A percentile compares a stretch with the other conserved stretches of the same genome.
These are phyloP conservation scores for Rhinolophus ferrumequinum DNA, from an alignment of 2,113 vertebrate species.

Conservation along the genomic window DNA sequence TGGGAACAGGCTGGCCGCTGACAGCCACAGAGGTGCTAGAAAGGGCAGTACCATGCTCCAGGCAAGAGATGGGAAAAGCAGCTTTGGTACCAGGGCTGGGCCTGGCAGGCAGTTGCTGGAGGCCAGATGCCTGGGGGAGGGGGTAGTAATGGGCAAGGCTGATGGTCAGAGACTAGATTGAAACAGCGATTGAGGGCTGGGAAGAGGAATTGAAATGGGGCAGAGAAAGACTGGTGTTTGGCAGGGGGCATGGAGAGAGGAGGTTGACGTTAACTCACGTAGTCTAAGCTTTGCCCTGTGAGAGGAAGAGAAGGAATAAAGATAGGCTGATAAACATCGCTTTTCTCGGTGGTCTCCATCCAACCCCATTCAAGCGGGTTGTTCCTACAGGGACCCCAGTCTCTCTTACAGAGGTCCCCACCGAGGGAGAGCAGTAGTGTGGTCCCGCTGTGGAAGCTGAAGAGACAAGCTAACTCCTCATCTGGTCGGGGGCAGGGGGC, in stretches of 20 bases:
- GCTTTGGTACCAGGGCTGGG: background rate
- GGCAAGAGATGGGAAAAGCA: background rate
- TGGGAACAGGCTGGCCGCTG: background rate
- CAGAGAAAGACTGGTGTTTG: background rate
- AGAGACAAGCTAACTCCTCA: background rate
- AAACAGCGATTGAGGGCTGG: background rate
- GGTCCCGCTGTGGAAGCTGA: background rate
- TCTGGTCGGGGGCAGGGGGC: no score
- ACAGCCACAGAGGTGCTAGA: background rate
- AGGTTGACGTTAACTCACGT: background rate
- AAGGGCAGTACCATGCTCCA: background rate
- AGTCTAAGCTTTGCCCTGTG: background rate
- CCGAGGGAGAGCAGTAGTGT: background rate
- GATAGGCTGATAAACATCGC: background rate
- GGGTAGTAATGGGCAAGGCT: background rate
- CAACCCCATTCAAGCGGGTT: background rate
- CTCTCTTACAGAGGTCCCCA: background rate
- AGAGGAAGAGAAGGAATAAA: background rate
- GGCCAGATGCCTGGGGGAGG: background rate
- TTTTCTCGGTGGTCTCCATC: background rate
- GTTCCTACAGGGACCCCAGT: background rate
- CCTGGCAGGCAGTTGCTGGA: background rate
- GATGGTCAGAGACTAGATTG: background rate
- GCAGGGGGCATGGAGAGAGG: background rate
- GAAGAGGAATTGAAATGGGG: background rate